phyloP scores from a whole-genome alignment of 2,888 invertebrate species.

The Willowsia nigromaculata region DNA sequence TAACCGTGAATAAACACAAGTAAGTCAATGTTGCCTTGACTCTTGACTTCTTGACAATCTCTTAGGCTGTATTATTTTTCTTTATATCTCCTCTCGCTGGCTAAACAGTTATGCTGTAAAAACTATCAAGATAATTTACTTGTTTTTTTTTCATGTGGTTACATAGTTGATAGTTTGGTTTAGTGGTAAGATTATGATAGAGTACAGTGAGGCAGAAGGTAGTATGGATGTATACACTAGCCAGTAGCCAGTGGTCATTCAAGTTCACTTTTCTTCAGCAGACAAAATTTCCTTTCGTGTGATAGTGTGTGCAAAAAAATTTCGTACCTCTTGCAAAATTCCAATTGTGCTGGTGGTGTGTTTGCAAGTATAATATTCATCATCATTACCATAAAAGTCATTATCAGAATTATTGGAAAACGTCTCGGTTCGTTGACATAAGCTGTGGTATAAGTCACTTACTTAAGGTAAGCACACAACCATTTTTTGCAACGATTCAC shows the following conservation, averaged over 20 bases:
- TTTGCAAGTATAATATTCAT: not conserved
- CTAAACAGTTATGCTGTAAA: constrained; percentile 16
- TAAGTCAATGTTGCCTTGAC: constrained; percentile 65
- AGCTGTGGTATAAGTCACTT: not conserved
- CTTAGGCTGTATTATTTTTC: constrained; percentile 26
- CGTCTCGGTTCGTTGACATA: constrained; percentile 55
- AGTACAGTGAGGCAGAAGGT: not conserved
- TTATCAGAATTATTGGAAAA: constrained; percentile 23
- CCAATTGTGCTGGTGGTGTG: constrained; percentile 4
- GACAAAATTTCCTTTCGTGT: constrained; percentile 50
- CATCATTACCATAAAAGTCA: too few species aligned
- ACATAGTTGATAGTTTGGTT: constrained; percentile 1
- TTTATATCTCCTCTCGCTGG: constrained; percentile 15
- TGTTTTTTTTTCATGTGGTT: constrained; percentile 38
- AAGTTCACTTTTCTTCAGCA: constrained; percentile 66
- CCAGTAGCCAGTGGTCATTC: constrained; percentile 57
- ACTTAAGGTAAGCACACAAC: constrained; percentile 29
- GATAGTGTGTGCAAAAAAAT: not conserved
- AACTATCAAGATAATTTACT: constrained; percentile 14
- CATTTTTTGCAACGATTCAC: not conserved
- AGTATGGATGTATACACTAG: not conserved
- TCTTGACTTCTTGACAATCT: constrained; percentile 66
- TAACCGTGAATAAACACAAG: not conserved
- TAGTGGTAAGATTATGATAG: constrained; percentile 1
- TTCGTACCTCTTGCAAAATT: not conserved